Base-by-base conservation (phyloP, 2,888 invertebrate species). In the Apeira syringaria region DNA sequence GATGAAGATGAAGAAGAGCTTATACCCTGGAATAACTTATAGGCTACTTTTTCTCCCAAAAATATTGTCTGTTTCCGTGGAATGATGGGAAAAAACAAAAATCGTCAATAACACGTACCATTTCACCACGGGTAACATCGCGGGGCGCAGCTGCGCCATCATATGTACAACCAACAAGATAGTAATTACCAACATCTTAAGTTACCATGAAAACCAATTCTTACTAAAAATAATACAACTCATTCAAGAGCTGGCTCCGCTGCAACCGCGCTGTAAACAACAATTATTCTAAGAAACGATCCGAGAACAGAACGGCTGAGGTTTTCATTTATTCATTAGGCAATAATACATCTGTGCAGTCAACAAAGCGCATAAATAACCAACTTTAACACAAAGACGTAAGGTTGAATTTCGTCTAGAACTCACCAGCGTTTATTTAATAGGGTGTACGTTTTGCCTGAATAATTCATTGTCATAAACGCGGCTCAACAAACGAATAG, bases 401-500 rank as follows among this genome's bases (percentile, higher is more conserved):
- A 29, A 24, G 28, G 28, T 28, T 22, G 9, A 24, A 11, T 29
- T 15, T 33, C n/a, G 22, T 6, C 12, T 8, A 7, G 22, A 10
- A 11, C 4, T 15, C 27, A 24, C 13, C 13, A 26, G 15, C 2
- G 22, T n/a, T 15, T 13, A 20, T 18, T 3, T 15, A 15, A 29
- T 29, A 27, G 33, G 18, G 17, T 17, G 7, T 25, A 11, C 40
- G 40, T 35, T 20, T 30, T 15, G 29, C 5, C 24, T 44, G 44
- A 44, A 44, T 44, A 29, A 44, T 44, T 33, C 44, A 44, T 38
- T 20, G 24, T 28, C 20, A 43, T 43, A 39, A 45, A 44, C 17
- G 34, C 11, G 6, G 24, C 17, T 33, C 28, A 29, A 17, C 12
- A 33, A 28, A 29, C 18, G 25, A 30, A 38, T 30, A 26, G 29